Base-by-base conservation (phyloP, 2,797 vertebrate species). In the Bradypodion ventrale region DNA sequence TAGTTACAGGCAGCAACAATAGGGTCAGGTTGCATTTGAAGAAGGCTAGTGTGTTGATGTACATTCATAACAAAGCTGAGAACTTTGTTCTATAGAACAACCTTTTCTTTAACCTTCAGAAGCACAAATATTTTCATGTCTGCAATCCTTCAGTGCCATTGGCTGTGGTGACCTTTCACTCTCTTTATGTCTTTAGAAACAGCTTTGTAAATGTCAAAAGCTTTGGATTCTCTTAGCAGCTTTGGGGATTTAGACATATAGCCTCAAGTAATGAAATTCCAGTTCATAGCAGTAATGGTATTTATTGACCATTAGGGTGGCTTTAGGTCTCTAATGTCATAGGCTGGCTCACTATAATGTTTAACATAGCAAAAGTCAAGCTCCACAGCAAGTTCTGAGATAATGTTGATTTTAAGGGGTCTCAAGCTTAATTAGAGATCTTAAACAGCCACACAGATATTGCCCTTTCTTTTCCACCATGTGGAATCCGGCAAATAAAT, bases 21-120 rank as follows among this genome's bases (percentile, higher is more conserved):
- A 16, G 40, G 35, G 63, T 66, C 4, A 42, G n/a, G 23, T 49
- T 76, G 73, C 56, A 69, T 25, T 52, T 85, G 73, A 25, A 70
- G 59, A 62, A 25, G 12, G 49, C 63, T 80, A 44, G 10, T 56
- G 16, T 79, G 40, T 81, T 76, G 75, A 77, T 83, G 81, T 87
- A 1, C 89, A 84, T 90, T 90, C 91, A 94, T 79, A 90, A 85
- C 86, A 94, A 95, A 94, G 93, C 92, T 94, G 93, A 90, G 87
- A 94, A 93, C 91, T 90, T 80, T 86, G 46, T 89, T 91, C 78
- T 91, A 79, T 90, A 86, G 91, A 95, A 89, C 92, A 93, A 91
- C 81, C 87, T 94, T 90, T 95, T 94, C 95, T 94, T 94, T 96
- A 95, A 93, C 91, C 90, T 94, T 87, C 83, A 89, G 81, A 85